Evolutionary conservation across 2,113 vertebrate genomes (phyloP).

Genomic region (Pluvialis apricaria): DNA sequence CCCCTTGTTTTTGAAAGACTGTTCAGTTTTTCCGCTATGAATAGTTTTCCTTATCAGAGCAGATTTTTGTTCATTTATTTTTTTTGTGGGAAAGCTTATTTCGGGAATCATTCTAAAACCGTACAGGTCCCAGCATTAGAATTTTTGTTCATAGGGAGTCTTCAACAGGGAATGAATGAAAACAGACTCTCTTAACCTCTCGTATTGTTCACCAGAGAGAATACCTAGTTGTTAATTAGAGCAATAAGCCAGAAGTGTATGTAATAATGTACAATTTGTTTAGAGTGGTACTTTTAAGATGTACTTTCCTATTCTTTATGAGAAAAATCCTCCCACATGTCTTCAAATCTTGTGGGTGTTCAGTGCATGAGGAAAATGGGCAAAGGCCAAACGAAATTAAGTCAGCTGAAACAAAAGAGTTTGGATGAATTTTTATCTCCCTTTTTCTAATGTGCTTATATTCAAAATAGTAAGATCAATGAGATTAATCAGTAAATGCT

Average conservation of each 20-base stretch:
- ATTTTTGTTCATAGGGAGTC: not conserved
- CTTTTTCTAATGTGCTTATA: not conserved
- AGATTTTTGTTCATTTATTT: not conserved
- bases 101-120: not conserved
- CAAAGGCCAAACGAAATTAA: not conserved
- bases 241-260: not conserved
- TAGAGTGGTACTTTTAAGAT: not conserved
- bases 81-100: not conserved
- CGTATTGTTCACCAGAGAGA: not conserved
- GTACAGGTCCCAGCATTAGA: not conserved
- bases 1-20: not conserved
- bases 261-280: not conserved
- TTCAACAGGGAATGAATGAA: not conserved
- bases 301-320: not conserved
- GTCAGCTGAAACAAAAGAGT: not conserved
- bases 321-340: not conserved
- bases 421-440: not conserved
- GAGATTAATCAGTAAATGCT: slow-evolving; percentile 23
- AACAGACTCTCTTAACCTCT: not conserved
- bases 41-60: not conserved
- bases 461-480: not conserved
- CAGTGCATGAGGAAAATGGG: not conserved
- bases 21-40: not conserved
- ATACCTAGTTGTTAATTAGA: not conserved
- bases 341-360: not conserved